Evolutionary conservation across 2,797 vertebrate species (phyloP).

Genomic region (Pygocentrus nattereri): DNA sequence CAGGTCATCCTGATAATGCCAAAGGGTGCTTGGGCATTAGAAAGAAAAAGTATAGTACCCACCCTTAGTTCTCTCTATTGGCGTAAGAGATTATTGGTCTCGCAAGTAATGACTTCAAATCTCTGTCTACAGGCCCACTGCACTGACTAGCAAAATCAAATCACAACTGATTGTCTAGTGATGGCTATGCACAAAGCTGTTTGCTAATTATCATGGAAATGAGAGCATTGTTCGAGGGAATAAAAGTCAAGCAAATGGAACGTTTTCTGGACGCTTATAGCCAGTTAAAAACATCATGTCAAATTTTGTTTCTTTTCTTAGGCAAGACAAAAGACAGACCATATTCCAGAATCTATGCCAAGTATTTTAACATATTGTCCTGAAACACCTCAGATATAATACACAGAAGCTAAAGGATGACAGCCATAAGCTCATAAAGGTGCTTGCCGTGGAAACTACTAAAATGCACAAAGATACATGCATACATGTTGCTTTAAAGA

Average conservation of each 20-base stretch:
- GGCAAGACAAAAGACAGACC: conserved; percentile 51
- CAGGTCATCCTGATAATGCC: not conserved
- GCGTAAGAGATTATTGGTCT: conserved; percentile 24
- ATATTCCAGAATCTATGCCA: conserved; percentile 60
- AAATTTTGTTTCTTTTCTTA: conserved; percentile 35
- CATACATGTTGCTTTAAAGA: not conserved
- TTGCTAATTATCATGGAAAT: conserved; percentile 45
- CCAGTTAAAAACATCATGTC: conserved; percentile 19
- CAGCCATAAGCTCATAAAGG: conserved; percentile 52
- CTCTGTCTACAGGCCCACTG: conserved; percentile 32
- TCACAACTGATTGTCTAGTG: conserved; percentile 54
- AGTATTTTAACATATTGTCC: conserved; percentile 52
- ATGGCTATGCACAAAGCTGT: conserved; percentile 49
- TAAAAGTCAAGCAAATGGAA: conserved; percentile 22
- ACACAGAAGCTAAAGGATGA: conserved; percentile 46
- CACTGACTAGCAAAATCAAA: conserved; percentile 55
- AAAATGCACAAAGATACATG: conserved; percentile 4
- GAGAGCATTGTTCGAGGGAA: conserved; percentile 17
- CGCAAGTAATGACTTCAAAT: conserved; percentile 30
- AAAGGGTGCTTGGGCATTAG: not conserved
- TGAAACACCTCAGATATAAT: conserved; percentile 64
- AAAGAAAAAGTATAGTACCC: not conserved
- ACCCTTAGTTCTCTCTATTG: conserved; percentile 30
- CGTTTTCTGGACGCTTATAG: conserved; percentile 31
- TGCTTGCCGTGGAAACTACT: conserved; percentile 27